Evolutionary conservation across 2,888 invertebrate species (phyloP), one percentile per base, ranked within the genome.

Genomic region (Nemotelus pantherinus): DNA sequence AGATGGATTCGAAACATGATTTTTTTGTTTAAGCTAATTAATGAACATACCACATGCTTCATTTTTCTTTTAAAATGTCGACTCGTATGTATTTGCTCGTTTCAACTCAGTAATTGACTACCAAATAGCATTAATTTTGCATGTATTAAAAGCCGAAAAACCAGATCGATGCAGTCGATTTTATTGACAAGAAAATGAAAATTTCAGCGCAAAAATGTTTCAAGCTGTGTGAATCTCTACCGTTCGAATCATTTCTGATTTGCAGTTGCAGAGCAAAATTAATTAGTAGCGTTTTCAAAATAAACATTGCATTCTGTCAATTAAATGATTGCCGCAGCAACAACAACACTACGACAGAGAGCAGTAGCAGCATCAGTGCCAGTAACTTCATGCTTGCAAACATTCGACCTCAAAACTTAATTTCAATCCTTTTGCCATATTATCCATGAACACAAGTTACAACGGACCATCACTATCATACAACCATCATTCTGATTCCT

Each of bases 241-340:
- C 39, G 41, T 60, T 60, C 41, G 60, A 60, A 41, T 60, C 60
- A 60, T 60, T 60, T 60, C 41, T 10, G 60, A 60, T 60, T 60
- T 43, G 39, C 25, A n/a, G 65, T 45, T 68, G 55, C 70, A 70
- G 70, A 70, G 70, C n/a, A 74, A 78, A 78, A 78, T 78, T 78
- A 78, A 78, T 78, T 78, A 78, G 76, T 78, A 50, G 57, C 58
- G 50, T 60, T 78, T 63, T 60, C 72, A 78, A 72, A 77, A 77
- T 78, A 77, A 78, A 78, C 78, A 77, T 47, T 9, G 65, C 67
- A 58, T 48, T 45, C 47, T 77, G 77, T 78, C 78, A 78, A 78
- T 78, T 78, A 78, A 77, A 60, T 67, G 71, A 57, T 76, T 67
- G 58, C 55, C n/a, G 57, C 58, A 53, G 25, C 25, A 25, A 25